A percentile compares a stretch with the other conserved stretches of the same genome.
Evolutionary conservation across 2,888 invertebrate genomes (phyloP).

Genomic region (Coelopa pilipes): DNA sequence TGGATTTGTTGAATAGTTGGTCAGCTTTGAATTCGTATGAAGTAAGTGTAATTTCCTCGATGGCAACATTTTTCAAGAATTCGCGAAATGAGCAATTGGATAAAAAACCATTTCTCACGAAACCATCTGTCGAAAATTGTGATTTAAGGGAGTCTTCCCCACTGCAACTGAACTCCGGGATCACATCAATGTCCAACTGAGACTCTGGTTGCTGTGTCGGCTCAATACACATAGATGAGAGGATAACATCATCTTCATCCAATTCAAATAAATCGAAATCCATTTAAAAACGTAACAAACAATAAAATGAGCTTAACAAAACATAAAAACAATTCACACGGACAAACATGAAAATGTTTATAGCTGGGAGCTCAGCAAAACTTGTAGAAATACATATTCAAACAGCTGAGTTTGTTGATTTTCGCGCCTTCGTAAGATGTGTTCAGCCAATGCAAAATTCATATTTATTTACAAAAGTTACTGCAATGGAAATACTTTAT

Average conservation of each 20-base stretch:
- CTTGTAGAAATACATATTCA: slow-evolving; percentile 1
- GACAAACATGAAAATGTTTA: slow-evolving; percentile 25
- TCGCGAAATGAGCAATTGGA: not conserved
- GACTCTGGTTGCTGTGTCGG: slow-evolving; percentile 48
- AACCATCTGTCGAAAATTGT: slow-evolving; percentile 54
- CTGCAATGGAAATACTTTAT: too few relatives aligned
- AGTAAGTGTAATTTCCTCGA: slow-evolving; percentile 47
- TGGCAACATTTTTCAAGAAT: slow-evolving; percentile 39
- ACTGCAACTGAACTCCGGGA: slow-evolving; percentile 61
- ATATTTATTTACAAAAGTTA: too few relatives aligned
- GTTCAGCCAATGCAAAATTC: slow-evolving; percentile 34
- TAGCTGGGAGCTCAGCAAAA: not conserved
- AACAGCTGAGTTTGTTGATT: slow-evolving; percentile 41
- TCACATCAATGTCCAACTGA: slow-evolving; percentile 38
- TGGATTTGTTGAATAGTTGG: slow-evolving; percentile 49
- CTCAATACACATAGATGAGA: slow-evolving; percentile 54
- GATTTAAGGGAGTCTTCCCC: slow-evolving; percentile 57
- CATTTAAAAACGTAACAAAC: slow-evolving; percentile 49
- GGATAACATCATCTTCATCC: slow-evolving; percentile 64
- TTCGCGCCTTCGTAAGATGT: slow-evolving; percentile 34
- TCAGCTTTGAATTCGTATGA: slow-evolving; percentile 51
- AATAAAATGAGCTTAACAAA: slow-evolving; percentile 18
- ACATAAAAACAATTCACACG: slow-evolving; percentile 20
- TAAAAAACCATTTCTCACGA: slow-evolving; percentile 39
- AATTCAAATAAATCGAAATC: slow-evolving; percentile 65